Conservation (phyloP, 2,888 invertebrate genomes). For the Plebejus argus region DNA sequence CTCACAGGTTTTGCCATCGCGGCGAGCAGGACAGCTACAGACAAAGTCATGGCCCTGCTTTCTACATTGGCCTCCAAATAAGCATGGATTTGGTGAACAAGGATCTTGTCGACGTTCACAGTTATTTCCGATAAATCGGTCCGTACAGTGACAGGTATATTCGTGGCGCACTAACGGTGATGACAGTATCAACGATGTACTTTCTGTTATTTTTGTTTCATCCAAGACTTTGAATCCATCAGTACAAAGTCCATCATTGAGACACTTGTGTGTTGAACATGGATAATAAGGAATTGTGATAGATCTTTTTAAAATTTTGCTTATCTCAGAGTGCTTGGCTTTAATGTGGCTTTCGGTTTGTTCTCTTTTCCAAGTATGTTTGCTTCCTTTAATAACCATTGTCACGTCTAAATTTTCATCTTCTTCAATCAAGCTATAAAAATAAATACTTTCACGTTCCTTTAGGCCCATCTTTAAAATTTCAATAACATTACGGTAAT, state of each 20-base stretch:
- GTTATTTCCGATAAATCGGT: conserved; percentile 90
- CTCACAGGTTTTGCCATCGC: conserved; percentile 92
- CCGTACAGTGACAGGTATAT: conserved; percentile 89
- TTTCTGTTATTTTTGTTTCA: conserved; percentile 88
- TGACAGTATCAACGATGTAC: conserved; percentile 89
- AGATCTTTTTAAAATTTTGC: conserved; percentile 82
- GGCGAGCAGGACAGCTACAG: conserved; percentile 88
- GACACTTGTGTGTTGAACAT: conserved; percentile 86
- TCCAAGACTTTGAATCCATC: conserved; percentile 86
- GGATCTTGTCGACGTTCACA: conserved; percentile 95
- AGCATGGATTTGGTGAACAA: conserved; percentile 94
- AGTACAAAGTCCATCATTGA: conserved; percentile 89
- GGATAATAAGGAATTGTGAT: conserved; percentile 88
- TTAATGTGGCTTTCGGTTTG: conserved; percentile 84
- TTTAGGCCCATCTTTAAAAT: conserved; percentile 84
- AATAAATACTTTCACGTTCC: conserved; percentile 82
- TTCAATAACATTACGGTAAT: conserved; percentile 88
- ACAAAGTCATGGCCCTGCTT: conserved; percentile 91
- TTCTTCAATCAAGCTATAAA: conserved; percentile 88
- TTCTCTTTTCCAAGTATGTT: conserved; percentile 83
- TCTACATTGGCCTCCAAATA: conserved; percentile 90
- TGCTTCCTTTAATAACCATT: conserved; percentile 83
- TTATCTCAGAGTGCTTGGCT: conserved; percentile 83
- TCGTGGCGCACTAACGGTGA: conserved; percentile 90
- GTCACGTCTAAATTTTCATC: conserved; percentile 85